phyloP scores from a whole-genome alignment of 2,797 vertebrate species.

The Liasis olivaceus region DNA sequence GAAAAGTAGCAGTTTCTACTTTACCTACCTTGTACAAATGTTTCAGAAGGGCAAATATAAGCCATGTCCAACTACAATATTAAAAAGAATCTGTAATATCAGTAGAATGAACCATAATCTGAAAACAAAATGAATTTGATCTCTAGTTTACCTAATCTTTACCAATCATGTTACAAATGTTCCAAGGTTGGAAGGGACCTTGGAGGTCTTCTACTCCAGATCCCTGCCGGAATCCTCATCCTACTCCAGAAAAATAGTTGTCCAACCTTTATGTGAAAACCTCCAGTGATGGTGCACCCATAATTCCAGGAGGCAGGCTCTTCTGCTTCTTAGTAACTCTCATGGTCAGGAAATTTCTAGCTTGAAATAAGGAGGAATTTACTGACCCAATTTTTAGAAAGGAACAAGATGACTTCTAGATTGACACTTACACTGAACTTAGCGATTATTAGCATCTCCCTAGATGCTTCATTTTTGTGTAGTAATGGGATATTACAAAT shows the following conservation, averaged over 20 bases:
- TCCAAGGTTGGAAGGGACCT: neutral
- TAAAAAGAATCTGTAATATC: neutral
- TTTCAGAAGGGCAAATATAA: neutral
- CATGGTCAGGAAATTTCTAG: neutral
- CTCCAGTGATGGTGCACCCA: neutral
- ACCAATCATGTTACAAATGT: neutral
- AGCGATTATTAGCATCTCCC: neutral
- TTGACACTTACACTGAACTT: neutral
- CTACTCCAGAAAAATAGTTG: neutral
- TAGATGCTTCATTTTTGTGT: neutral
- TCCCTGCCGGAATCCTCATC: neutral
- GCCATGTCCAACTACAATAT: neutral
- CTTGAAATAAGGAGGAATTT: neutral
- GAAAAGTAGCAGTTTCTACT: neutral
- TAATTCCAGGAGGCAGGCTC: neutral
- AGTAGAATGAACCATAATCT: neutral
- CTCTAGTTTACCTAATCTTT: neutral
- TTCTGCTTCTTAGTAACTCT: neutral
- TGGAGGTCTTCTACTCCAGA: neutral
- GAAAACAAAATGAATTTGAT: neutral
- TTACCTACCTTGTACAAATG: neutral
- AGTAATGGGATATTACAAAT: neutral
- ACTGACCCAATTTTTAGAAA: neutral
- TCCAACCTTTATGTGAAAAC: neutral
- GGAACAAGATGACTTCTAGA: neutral